These are phyloP conservation scores for Ellobius talpinus DNA, from an alignment of 2,113 vertebrate species.

Conservation along the genomic window DNA sequence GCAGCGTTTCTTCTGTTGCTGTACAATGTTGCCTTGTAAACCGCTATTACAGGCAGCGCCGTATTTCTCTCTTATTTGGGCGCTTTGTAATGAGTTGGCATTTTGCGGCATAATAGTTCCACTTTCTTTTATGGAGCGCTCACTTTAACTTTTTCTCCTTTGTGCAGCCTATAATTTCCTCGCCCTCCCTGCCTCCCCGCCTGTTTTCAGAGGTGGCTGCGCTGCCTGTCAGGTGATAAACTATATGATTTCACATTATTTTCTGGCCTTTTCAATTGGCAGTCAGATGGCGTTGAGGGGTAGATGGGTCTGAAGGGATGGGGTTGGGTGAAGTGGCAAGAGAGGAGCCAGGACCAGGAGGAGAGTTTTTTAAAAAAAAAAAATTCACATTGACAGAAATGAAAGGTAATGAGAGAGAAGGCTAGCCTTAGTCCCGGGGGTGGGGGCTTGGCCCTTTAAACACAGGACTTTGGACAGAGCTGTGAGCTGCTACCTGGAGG, in stretches of 20 bases:
- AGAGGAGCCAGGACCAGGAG: constrained; percentile 66
- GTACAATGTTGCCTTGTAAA: constrained; percentile 98
- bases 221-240: constrained; percentile 89
- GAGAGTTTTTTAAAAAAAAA: constrained; percentile 52
- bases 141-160: constrained; percentile 95
- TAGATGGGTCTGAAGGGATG: constrained; percentile 80
- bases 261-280: constrained; percentile 88
- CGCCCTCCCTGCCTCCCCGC: constrained; percentile 87
- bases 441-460: constrained; percentile 10
- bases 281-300: constrained; percentile 80
- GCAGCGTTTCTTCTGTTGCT: constrained; percentile 97
- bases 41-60: constrained; percentile 95
- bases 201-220: constrained; percentile 87
- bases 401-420: not conserved
- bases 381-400: constrained; percentile 44
- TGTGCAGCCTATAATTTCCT: constrained; percentile 98
- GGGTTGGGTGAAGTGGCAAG: not conserved
- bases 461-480: not conserved
- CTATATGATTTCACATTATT: constrained; percentile 91
- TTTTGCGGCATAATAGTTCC: constrained; percentile 97
- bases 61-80: constrained; percentile 94
- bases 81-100: constrained; percentile 95
- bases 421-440: not conserved
- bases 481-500: not conserved
- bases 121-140: constrained; percentile 97